phyloP scores from a whole-genome alignment of 2,113 vertebrate genomes.

The Gambusia affinis region DNA sequence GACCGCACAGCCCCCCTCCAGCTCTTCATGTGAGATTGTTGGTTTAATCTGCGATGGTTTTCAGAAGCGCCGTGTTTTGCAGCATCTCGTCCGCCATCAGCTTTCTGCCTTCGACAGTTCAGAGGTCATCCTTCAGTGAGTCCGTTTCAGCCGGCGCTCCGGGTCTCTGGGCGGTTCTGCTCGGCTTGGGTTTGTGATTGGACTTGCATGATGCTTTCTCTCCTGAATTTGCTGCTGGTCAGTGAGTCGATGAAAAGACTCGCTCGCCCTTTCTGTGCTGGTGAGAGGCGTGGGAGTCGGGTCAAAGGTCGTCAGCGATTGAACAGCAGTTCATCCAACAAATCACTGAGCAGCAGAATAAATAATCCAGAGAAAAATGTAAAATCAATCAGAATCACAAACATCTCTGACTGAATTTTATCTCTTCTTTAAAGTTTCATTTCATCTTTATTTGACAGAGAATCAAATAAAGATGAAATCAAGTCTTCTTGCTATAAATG shows the following conservation, averaged over 20 bases:
- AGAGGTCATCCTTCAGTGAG: slow-evolving; percentile 61
- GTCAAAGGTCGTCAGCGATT: slow-evolving; percentile 24
- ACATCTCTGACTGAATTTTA: no score
- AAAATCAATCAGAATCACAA: no score
- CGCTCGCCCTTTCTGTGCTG: slow-evolving; percentile 44
- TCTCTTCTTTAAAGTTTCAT: no score
- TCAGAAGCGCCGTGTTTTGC: slow-evolving; percentile 34
- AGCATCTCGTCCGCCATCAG: slow-evolving; percentile 42
- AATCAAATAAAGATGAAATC: no score
- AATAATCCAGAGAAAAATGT: no score
- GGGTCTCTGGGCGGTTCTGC: slow-evolving; percentile 54
- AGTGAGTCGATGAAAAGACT: slow-evolving; percentile 33
- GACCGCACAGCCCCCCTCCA: slow-evolving; percentile 16
- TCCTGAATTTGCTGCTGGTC: slow-evolving; percentile 32
- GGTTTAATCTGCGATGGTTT: slow-evolving; percentile 24
- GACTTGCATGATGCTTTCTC: slow-evolving; percentile 51
- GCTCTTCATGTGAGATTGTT: slow-evolving; percentile 30
- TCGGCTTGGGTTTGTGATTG: slow-evolving; percentile 59
- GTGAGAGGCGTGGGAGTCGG: slow-evolving; percentile 32
- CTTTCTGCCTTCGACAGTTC: slow-evolving; percentile 60
- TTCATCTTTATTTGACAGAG: no score
- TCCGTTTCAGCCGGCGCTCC: slow-evolving; percentile 47
- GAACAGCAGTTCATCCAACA: no score
- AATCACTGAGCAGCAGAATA: no score
- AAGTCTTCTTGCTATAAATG: no score